Evolutionary conservation across 2,797 vertebrate species (phyloP), one percentile per base, ranked within the genome.

Genomic region (Centropyge bicolor): DNA sequence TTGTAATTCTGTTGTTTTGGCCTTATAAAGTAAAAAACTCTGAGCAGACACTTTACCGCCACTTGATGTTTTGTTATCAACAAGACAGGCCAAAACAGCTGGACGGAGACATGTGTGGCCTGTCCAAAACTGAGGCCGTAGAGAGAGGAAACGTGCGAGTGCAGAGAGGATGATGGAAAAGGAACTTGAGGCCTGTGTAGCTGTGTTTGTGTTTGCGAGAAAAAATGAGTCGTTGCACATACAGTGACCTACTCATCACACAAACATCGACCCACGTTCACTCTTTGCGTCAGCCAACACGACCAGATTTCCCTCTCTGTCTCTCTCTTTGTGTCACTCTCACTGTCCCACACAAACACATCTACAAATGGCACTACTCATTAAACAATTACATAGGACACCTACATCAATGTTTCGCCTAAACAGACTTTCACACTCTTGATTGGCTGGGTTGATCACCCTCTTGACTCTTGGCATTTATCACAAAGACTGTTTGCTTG

Each of bases 41-140:
- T 3, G 14, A 48, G 27, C 17, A 10, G 27, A 41, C 35, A 41
- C 35, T 35, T 41, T 59, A 68, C 51, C 59, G n/a, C 45, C 8
- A 5, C 13, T 35, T 78, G 74, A 78, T 6, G 2, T 57, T 66
- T 74, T 76, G 56, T 79, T 77, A 24, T 65, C 5, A 70, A 43
- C 24, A 52, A 52, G 64, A 86, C 40, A 3, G 24, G n/a, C 46
- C 22, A 51, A 66, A 80, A 84, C 83, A 86, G 76, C 83, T 86
- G 88, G 68, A 62, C 4, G 0, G 20, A 67, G 52, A 64, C 36
- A 12, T 60, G 52, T 57, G 70, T 59, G 12, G 19, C 27, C 36
- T 35, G 55, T 72, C 54, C 65, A 64, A 48, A 54, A 60, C 36
- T 38, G 70, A 72, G 51, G 64, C 20, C 3, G 4, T n/a, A 6